Base-by-base conservation (phyloP, 2,113 vertebrate genomes). In the Murina feae region DNA sequence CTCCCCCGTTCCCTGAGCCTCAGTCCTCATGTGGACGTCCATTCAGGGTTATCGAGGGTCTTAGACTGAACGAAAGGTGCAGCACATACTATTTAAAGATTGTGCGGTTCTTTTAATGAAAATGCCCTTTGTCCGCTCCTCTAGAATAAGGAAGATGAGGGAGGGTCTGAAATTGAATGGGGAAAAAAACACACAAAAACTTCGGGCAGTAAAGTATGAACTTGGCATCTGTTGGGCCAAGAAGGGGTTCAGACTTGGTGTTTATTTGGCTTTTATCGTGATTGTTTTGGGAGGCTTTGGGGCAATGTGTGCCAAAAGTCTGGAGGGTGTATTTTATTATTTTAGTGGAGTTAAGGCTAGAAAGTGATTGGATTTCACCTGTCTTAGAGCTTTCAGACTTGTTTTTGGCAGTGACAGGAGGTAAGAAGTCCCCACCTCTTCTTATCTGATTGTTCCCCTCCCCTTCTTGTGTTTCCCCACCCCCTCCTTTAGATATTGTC, bases 271-370 rank as follows among this genome's bases (percentile, higher is more conserved):
- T 82, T 66, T 78, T 90, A 80, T 5, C 90, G 14, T 93, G 96
- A 91, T 94, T 82, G 51, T 93, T 96, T 96, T 96, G 96, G 91
- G 90, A 96, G 53, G 30, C 81, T 87, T 88, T 91, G 84, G 44
- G 69, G 53, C 85, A 86, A 49, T 60, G 53, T 74, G 47, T 86
- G 94, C 95, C 94, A 89, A 49, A 96, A 85, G 37, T 44, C 91
- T 83, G 35, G 72, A 76, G 66, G 78, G 68, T 94, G 35, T 63
- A 89, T 90, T 95, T 95, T 96, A 75, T 97, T 97, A 91, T 96
- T 96, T 65, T 90, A 92, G 60, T 92, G 47, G 90, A 91, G 51
- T 95, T 35, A 63, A 74, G 84, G n/a, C 60, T 95, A 85, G 94
- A 68, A 89, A 93, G 66, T 63, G 93, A 96, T 95, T 88, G 63